Evolutionary conservation across 2,113 vertebrate genomes (phyloP), one percentile per base, ranked within the genome.

Genomic region (Megaleporinus macrocephalus): DNA sequence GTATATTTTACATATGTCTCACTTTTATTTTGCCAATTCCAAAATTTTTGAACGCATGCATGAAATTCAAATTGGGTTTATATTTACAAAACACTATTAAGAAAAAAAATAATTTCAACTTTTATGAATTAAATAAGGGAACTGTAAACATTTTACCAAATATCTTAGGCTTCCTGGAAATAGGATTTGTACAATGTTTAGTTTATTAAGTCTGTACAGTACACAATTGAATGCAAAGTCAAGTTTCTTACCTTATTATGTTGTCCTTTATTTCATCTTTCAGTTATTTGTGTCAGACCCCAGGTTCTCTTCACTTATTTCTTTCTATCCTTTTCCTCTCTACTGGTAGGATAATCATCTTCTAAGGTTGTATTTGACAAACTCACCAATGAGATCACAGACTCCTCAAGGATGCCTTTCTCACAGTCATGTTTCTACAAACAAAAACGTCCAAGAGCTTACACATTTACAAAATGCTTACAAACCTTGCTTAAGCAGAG

Each of bases 351-450:
- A 5, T 66, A 5, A 18, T 66, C 27, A 65, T 65, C 15, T 16
- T 36, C 33, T 68, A 68, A 20, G 20, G 20, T n/a, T 36, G 20
- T n/a, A 36, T 36, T 15, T 68, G 65, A 68, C 10, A 68, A 41
- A 41, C 30, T 68, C 9, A 36, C 65, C 65, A 68, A 22, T 36
- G 65, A 68, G 30, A 26, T 68, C 49, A 47, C 47, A 66, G 47
- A 76, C 66, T 82, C 80, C 36, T 14, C 13, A 4, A 18, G 24
- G 9, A 22, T 76, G 62, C 27, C 26, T 5, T 76, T 66, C 66
- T 82, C 65, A 36, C 13, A 18, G 30, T 41, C 18, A 41, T 16
- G 62, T 10, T 65, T 36, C 65, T 68, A 41, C 65, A 68, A 68
- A 68, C 63, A 66, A 13, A 68, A 41, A 12, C 22, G 30, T 36